Evolutionary conservation across 2,113 vertebrate species (phyloP), one percentile per base, ranked within the genome.

Genomic region (Nettapus auritus): DNA sequence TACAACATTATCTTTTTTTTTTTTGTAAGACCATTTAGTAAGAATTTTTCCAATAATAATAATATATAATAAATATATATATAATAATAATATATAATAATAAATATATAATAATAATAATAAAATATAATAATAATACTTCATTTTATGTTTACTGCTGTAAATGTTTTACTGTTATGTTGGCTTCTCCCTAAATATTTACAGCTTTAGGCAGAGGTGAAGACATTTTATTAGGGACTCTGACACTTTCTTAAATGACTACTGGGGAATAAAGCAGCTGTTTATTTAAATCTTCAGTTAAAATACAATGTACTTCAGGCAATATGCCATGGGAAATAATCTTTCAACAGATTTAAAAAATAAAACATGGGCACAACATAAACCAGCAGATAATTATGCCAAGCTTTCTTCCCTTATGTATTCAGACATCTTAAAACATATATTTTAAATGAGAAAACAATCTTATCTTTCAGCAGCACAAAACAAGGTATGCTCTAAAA

Each of bases 381-480:
- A 81, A 93, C 1, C n/a, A 57, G 5, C 10, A 86, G 44, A 50
- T 74, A 93, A 88, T 90, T 87, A 93, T 17, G 5, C 12, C 12
- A 87, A 91, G 21, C 55, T 80, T 34, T 93, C 77, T 87, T 84
- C 38, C 29, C 36, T 60, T 71, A 59, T 53, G 40, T 16, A 74
- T 93, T 82, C 50, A 38, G 22, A 5, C 0, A 4, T 60, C 67
- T 93, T 82, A 82, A 92, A 73, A 66, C 48, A 73, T 42, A 62
- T 80, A 38, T 63, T 77, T 76, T 31, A 87, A 89, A 89, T 40
- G 34, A 55, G 36, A 95, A 94, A 10, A 78, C 23, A 95, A 89
- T 91, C 71, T 79, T 96, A 95, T 95, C 94, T 95, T 91, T 71
- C 29, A 1, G 26, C 46, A 86, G 57, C 88, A 93, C 53, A 95